Base-by-base conservation (phyloP, 1,140 invertebrate species). In the Aphidius gifuensis region DNA sequence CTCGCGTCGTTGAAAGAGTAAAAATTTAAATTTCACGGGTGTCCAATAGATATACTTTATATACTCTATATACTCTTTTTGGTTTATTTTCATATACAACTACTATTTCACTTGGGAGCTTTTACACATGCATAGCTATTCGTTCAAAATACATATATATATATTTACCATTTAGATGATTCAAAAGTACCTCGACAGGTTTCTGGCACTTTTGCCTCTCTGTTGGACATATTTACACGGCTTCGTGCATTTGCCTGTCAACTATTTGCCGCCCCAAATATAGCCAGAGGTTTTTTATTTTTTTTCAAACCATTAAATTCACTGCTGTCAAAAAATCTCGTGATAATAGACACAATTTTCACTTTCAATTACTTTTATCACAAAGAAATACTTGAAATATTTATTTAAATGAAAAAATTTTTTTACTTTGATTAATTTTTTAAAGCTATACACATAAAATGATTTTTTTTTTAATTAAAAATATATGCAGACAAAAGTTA, bases 21-120 rank as follows among this genome's bases (percentile, higher is more conserved):
- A 51, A 63, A 66, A 66, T 66, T 66, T 56, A 64, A 64, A 66
- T 66, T 66, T 60, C 46, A 50, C 54, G 53, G 60, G 59, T 47
- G 48, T 59, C 47, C 54, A 42, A 49, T 47, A 38, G 48, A 58
- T 42, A 60, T 56, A 43, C 39, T 50, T 58, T 49, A 39, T 49
- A 39, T 11, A 39, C 49, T 61, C 45, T 47, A 44, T 63, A 60
- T 62, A 32, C 43, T 38, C 9, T 40, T 50, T 59, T 49, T 39
- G 47, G 0, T 59, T 39, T 40, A 39, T 43, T 38, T 50, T 38
- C 11, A 23, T 59, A 6, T 65, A 66, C 54, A 46, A 67, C 60
- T 46, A 42, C 42, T 56, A 55, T 23, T 64, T 57, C 38, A 32
- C 40, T 38, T 44, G 47, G 68, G 57, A 56, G 53, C 60, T 69